These are phyloP conservation scores for Neostethus bicornis DNA, from an alignment of 2,797 vertebrate species.

Conservation along the genomic window DNA sequence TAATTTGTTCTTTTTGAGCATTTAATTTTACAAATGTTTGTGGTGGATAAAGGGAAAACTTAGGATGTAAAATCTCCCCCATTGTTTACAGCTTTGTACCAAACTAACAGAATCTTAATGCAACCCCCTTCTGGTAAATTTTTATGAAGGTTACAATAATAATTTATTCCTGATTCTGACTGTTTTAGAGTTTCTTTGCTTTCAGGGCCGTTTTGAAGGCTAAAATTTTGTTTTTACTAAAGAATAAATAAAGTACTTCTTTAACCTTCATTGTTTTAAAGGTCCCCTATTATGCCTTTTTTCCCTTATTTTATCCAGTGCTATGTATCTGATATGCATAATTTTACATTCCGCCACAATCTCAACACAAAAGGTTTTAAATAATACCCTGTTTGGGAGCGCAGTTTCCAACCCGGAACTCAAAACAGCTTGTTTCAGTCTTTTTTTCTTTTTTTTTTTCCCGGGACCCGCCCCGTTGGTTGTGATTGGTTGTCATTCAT, in stretches of 20 bases:
- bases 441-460: too few relatives aligned
- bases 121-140: conserved; percentile 5
- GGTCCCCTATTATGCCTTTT: too few relatives aligned
- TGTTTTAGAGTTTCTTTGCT: conserved; percentile 16
- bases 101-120: conserved; percentile 1
- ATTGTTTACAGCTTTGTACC: not conserved
- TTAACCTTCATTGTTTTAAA: not conserved
- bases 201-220: conserved; percentile 8
- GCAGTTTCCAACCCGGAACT: too few relatives aligned
- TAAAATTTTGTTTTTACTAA: not conserved
- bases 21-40: not conserved
- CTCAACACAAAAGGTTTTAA: too few relatives aligned
- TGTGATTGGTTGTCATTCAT: too few relatives aligned
- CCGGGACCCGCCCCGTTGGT: too few relatives aligned
- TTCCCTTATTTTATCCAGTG: too few relatives aligned
- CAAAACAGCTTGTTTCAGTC: too few relatives aligned
- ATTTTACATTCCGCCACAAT: too few relatives aligned
- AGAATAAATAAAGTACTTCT: conserved; percentile 1
- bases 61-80: not conserved
- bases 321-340: too few relatives aligned
- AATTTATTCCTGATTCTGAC: not conserved
- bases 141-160: conserved; percentile 10
- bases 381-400: too few relatives aligned
- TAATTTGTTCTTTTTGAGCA: not conserved
- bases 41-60: not conserved